Base-by-base conservation (phyloP, 2,888 invertebrate species). In the Agrochola litura region DNA sequence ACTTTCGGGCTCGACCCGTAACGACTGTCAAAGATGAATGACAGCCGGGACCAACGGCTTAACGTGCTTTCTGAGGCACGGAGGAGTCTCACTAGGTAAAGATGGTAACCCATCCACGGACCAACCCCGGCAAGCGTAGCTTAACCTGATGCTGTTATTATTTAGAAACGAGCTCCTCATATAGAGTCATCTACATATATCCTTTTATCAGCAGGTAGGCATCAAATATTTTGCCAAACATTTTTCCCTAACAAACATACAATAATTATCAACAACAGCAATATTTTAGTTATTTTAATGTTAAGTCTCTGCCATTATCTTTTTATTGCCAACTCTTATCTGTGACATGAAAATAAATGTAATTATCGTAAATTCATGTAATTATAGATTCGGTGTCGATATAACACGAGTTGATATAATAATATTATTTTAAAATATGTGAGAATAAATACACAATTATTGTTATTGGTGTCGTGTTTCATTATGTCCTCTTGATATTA, bases 261-360 rank as follows among this genome's bases (percentile, higher is more conserved):
- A 73, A 46, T 69, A 1, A 43, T 70, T 66, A 73, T 74, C 71
- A 82, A 52, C 16, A 73, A 65, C 30, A 41, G 69, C n/a, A 60
- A 46, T 61, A 85, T 69, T 77, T 77, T 56, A 83, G 41, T 72
- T 54, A 73, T 60, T 64, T 64, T 63, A 71, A 61, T 41, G 56
- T 49, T 68, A 74, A 52, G 60, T 77, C 61, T 60, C 37, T 19
- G 22, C 65, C 22, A 76, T 70, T 84, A 82, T 82, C 77, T 66
- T 12, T 37, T 41, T 76, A 76, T 66, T 63, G 58, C 76, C 71
- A 22, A 56, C 65, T 68, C 68, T 88, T 88, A 88, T 88, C 87
- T 68, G 25, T 49, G 77, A 86, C 87, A 87, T 79, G 79, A 83
- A 83, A 46, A 85, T 86, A 79, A 79, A 79, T 76, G 82, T 84